Evolutionary conservation across 1,140 invertebrate genomes (phyloP).

Genomic region (Sinella curviseta): DNA sequence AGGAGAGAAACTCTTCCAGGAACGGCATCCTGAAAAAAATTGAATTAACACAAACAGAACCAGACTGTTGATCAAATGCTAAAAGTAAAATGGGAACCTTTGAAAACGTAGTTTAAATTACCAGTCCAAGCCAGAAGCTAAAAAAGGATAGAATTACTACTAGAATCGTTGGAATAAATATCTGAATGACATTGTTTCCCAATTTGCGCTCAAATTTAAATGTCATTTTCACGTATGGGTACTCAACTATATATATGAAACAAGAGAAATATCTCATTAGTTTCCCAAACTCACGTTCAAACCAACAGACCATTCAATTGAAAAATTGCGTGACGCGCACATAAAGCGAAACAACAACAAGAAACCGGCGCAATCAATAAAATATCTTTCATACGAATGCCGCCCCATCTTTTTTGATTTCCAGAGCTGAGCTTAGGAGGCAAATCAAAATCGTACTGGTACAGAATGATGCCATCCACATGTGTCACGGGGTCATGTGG

Average conservation of each 20-base stretch:
- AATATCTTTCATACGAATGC: neutral
- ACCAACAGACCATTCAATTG: too few relatives aligned
- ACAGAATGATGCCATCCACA: neutral
- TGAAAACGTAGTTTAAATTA: constrained; percentile 51
- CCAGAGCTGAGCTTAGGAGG: neutral
- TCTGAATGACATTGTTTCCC: constrained; percentile 82
- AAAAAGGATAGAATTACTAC: constrained; percentile 87
- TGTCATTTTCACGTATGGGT: constrained; percentile 70
- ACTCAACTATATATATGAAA: constrained; percentile 53
- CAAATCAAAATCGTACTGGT: neutral
- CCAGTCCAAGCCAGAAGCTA: constrained; percentile 80
- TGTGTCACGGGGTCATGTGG: neutral
- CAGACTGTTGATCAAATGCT: neutral
- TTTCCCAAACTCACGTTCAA: too few relatives aligned
- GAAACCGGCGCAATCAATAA: neutral
- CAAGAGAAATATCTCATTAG: too few relatives aligned
- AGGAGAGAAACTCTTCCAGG: constrained; percentile 32
- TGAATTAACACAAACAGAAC: neutral
- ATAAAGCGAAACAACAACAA: neutral
- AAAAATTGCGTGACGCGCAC: neutral
- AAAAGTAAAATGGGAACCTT: neutral
- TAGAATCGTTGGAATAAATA: constrained; percentile 79
- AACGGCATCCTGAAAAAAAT: neutral
- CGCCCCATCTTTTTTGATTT: neutral
- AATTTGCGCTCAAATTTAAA: constrained; percentile 81